Conservation (phyloP, 2,888 invertebrate species). For the Callinectes sapidus region DNA sequence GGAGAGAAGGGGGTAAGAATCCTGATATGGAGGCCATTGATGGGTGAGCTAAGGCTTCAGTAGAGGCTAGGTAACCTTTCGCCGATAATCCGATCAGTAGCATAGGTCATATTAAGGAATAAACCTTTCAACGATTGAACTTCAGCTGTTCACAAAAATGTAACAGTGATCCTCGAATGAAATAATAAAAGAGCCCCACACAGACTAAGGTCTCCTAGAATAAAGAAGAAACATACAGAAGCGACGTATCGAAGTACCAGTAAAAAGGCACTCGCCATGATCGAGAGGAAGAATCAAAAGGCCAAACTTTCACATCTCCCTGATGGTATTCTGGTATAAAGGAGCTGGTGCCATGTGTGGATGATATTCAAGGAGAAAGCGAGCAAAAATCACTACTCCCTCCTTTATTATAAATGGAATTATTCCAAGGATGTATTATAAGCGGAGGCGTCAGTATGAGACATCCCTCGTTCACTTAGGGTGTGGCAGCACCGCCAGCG, state of each 20-base stretch:
- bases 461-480: neutral
- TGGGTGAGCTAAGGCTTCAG: neutral
- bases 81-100: neutral
- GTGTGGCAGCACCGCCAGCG: neutral
- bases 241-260: neutral
- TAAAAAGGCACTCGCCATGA: neutral
- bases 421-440: neutral
- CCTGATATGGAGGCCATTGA: neutral
- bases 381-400: neutral
- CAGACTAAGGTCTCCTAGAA: neutral
- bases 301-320: neutral
- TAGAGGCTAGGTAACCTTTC: neutral
- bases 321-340: neutral
- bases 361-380: neutral
- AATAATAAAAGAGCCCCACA: neutral
- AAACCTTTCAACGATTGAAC: neutral
- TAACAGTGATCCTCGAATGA: no score
- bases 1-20: neutral
- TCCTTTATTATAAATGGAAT: neutral
- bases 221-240: neutral
- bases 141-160: neutral
- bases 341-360: neutral
- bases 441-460: neutral
- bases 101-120: neutral
- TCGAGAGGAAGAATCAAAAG: neutral